These are phyloP conservation scores for Microvelia longipes DNA, from an alignment of 1,140 invertebrate species.

Conservation along the genomic window DNA sequence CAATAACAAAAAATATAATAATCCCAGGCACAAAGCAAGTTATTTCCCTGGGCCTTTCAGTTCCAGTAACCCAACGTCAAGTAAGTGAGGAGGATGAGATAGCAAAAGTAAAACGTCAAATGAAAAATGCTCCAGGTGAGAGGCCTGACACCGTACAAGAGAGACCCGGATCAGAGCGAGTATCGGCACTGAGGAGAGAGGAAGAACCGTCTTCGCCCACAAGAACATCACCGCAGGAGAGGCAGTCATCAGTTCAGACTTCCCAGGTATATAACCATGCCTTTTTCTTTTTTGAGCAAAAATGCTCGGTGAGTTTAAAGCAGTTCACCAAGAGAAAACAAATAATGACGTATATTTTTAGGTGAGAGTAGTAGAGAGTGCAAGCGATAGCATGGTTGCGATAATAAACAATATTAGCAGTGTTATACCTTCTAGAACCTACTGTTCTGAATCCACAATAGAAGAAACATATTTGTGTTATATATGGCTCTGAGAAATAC, in stretches of 20 bases:
- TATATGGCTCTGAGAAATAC: no score
- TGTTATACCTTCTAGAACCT: no score
- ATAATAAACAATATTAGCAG: no score
- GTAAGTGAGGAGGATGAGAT: conserved; percentile 81
- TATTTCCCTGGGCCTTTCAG: neutral
- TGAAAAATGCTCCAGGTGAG: conserved; percentile 45
- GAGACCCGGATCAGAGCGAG: conserved; percentile 33
- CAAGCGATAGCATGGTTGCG: no score
- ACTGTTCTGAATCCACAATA: no score
- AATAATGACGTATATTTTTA: no score
- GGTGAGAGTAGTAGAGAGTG: no score
- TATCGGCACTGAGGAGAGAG: conserved; percentile 31
- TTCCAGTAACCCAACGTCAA: conserved; percentile 36
- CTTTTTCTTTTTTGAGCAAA: neutral
- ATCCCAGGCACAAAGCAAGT: neutral
- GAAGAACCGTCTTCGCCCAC: conserved; percentile 17
- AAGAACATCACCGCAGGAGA: conserved; percentile 9
- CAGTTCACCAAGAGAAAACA: no score
- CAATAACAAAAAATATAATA: neutral
- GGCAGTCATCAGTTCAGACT: neutral
- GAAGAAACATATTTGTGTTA: no score
- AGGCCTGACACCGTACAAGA: conserved; percentile 41
- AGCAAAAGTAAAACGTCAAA: conserved; percentile 71
- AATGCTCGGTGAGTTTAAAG: no score
- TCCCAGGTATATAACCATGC: neutral